These are phyloP conservation scores for Sebastes trivittatus DNA, from an alignment of 2,797 vertebrate genomes.

Conservation along the genomic window DNA sequence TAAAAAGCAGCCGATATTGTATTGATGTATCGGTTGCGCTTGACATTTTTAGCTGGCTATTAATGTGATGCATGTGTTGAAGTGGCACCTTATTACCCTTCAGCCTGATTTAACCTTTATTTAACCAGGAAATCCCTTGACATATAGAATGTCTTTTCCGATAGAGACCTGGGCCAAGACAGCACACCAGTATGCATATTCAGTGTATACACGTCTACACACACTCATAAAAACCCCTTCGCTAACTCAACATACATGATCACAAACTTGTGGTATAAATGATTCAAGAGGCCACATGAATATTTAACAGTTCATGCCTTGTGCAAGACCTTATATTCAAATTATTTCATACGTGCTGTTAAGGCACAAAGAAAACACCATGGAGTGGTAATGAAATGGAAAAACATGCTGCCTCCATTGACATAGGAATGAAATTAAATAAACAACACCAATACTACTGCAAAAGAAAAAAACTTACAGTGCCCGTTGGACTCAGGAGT, in stretches of 20 bases:
- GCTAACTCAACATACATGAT: constrained; percentile 15
- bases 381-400: not conserved
- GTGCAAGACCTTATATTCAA: constrained; percentile 2
- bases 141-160: too few relatives aligned
- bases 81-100: not conserved
- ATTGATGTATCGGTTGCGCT: not conserved
- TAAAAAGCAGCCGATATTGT: not conserved
- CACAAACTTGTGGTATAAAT: constrained; percentile 27
- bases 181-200: constrained; percentile 2
- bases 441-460: not conserved
- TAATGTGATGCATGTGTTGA: not conserved
- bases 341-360: not conserved
- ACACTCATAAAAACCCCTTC: not conserved
- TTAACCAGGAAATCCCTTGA: too few relatives aligned
- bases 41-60: not conserved
- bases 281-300: constrained; percentile 37
- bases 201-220: not conserved
- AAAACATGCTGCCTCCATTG: not conserved
- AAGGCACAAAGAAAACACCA: not conserved
- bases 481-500: not conserved
- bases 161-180: too few relatives aligned
- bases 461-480: not conserved
- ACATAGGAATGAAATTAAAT: not conserved
- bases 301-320: constrained; percentile 27
- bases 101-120: not conserved